These are phyloP conservation scores for Dastarcus helophoroides DNA, from an alignment of 2,888 invertebrate species.

Conservation along the genomic window DNA sequence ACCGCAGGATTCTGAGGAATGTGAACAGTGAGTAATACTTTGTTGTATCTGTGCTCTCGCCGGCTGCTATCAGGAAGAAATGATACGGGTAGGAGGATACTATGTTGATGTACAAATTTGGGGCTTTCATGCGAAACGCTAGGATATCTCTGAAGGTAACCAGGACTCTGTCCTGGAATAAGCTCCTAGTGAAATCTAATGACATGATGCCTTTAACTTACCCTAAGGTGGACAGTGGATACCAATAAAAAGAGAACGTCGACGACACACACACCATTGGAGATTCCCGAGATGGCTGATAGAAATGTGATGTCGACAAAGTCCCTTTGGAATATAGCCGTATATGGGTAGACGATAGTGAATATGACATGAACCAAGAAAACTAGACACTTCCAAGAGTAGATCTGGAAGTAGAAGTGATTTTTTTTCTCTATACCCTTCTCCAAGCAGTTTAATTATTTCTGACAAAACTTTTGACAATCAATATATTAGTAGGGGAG, in stretches of 20 bases:
- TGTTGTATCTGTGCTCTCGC: too few species aligned
- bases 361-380: slow-evolving; percentile 4
- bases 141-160: slow-evolving; percentile 38
- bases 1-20: too few species aligned
- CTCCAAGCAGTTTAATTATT: too few species aligned
- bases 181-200: neutral
- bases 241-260: slow-evolving; percentile 6
- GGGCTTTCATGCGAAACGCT: slow-evolving; percentile 37
- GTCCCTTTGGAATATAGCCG: slow-evolving; percentile 5
- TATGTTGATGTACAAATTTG: slow-evolving; percentile 40
- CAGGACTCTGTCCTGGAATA: slow-evolving; percentile 33
- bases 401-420: slow-evolving; percentile 9
- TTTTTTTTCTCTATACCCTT: too few species aligned
- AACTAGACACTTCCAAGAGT: slow-evolving; percentile 6
- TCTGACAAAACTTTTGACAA: too few species aligned
- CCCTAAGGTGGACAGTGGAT: slow-evolving; percentile 5
- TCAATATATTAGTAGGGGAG: too few species aligned
- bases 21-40: too few species aligned
- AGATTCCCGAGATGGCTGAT: slow-evolving; percentile 3
- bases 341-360: slow-evolving; percentile 4
- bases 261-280: slow-evolving; percentile 6
- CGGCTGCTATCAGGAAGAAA: too few species aligned
- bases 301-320: neutral
- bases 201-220: too few species aligned
- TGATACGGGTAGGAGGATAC: slow-evolving; percentile 32